Percentiles rank a stretch among this genome's conserved stretches.
Evolutionary conservation across 1,140 invertebrate genomes (phyloP).

Genomic region (Pogonognathellus flavescens): DNA sequence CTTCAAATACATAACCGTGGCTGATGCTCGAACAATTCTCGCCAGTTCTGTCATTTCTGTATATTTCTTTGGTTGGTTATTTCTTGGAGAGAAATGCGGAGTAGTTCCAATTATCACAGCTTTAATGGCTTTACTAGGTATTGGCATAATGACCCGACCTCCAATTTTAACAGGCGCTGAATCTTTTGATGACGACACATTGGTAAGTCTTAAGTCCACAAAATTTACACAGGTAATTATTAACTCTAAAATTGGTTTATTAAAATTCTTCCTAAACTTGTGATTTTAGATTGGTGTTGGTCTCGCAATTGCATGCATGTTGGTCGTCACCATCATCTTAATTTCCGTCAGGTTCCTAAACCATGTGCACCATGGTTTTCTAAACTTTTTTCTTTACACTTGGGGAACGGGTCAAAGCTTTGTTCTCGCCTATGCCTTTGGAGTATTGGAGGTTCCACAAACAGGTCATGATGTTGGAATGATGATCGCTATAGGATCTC

Average conservation of each 20-base stretch:
- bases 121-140: constrained; percentile 59
- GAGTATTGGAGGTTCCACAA: constrained; percentile 1
- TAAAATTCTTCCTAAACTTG: background rate
- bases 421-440: background rate
- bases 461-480: background rate
- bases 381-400: constrained; percentile 42
- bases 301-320: constrained; percentile 51
- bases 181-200: constrained; percentile 8
- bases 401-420: constrained; percentile 5
- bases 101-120: constrained; percentile 59
- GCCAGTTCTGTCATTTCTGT: constrained; percentile 61
- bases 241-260: no score
- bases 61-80: constrained; percentile 62
- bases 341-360: constrained; percentile 51
- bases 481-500: constrained; percentile 13
- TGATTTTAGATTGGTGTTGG: constrained; percentile 52
- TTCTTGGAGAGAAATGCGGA: constrained; percentile 61
- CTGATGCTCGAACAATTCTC: constrained; percentile 54
- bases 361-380: constrained; percentile 54
- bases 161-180: constrained; percentile 56
- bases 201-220: constrained; percentile 6
- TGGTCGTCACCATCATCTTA: constrained; percentile 31
- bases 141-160: constrained; percentile 53
- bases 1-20: constrained; percentile 55
- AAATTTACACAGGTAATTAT: background rate